Conservation (phyloP, 2,888 invertebrate species). For the Tenthredo livida region DNA sequence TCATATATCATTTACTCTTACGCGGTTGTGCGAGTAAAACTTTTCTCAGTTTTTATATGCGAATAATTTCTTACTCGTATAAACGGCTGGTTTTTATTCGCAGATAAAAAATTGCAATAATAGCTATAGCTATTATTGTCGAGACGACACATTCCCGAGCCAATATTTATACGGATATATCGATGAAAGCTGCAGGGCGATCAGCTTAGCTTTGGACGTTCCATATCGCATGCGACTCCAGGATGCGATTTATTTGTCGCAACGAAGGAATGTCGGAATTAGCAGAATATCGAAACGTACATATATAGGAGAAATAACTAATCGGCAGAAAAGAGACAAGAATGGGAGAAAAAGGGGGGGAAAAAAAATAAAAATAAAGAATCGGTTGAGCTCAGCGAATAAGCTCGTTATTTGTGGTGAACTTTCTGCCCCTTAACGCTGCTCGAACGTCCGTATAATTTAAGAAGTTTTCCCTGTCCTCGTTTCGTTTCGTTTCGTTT, state of each 20-base stretch:
- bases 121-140: not conserved
- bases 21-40: not conserved
- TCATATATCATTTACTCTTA: not conserved
- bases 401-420: slow-evolving; percentile 42
- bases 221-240: not conserved
- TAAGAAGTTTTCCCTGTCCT: slow-evolving; percentile 13
- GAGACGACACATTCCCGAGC: not conserved
- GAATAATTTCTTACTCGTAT: not conserved
- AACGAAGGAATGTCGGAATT: not conserved
- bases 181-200: not conserved
- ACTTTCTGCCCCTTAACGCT: slow-evolving; percentile 39
- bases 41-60: not conserved
- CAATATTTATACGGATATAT: not conserved
- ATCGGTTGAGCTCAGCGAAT: slow-evolving; percentile 12
- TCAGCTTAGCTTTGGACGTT: not conserved
- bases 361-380: not conserved
- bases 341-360: not conserved
- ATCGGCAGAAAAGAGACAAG: not conserved
- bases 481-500: not conserved
- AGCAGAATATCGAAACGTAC: not conserved
- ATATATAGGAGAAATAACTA: not conserved
- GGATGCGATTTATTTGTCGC: not conserved
- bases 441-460: slow-evolving; percentile 41
- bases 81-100: not conserved
- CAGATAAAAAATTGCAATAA: not conserved